Evolutionary conservation across 2,113 vertebrate genomes (phyloP).

Genomic region (Callipepla californica): DNA sequence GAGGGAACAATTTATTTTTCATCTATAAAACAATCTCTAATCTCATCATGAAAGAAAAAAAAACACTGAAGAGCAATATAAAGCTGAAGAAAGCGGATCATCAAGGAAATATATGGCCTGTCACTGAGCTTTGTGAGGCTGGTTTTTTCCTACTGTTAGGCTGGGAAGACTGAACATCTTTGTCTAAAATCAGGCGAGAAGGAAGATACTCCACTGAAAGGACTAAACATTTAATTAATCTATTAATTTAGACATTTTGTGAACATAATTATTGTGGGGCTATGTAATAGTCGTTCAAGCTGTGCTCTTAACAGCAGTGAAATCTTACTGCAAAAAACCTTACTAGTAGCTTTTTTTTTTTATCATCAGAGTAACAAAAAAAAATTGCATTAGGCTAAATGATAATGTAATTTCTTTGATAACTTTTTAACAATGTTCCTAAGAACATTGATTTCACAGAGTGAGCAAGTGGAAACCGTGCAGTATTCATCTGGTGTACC

Average conservation of each 20-base stretch:
- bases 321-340: not conserved
- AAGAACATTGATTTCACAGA: not conserved
- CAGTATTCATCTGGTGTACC: not conserved
- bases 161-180: not conserved
- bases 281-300: not conserved
- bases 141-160: not conserved
- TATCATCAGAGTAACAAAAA: not conserved
- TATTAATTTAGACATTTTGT: not conserved
- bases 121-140: not conserved
- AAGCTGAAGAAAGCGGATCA: not conserved
- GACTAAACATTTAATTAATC: not conserved
- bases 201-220: not conserved
- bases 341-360: not conserved
- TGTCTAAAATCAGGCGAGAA: not conserved
- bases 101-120: not conserved
- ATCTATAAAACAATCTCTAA: not conserved
- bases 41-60: not conserved
- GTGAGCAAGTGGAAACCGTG: not conserved
- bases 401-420: not conserved
- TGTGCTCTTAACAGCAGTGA: not conserved
- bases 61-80: not conserved
- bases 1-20: not conserved
- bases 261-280: not conserved
- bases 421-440: not conserved
- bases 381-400: not conserved